Base-by-base conservation (phyloP, 2,888 invertebrate species). In the Gymnosoma rotundatum region DNA sequence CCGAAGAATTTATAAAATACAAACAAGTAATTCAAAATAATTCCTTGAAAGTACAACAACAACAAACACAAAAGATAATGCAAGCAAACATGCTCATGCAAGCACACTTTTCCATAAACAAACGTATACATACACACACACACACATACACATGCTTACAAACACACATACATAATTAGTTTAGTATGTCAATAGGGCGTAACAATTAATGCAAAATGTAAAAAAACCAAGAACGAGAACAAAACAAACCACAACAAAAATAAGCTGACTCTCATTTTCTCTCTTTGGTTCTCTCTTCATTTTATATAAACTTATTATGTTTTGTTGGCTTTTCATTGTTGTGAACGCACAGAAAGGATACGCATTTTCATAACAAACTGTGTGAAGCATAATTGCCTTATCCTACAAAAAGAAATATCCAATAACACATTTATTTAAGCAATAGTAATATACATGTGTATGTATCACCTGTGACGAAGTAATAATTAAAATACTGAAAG, bases 181-280 rank as follows among this genome's bases (percentile, higher is more conserved):
- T 81, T 78, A 84, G 78, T 84, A 42, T 84, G 84, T 84, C 84
- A 84, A 84, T 84, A 84, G 84, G 81, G 84, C 84, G 84, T 84
- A 84, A 84, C 84, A 84, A 84, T 84, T 84, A 84, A 84, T 74
- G 74, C 66, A 72, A 42, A 67, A 63, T 18, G 1, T 25, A 76
- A 60, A n/a, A 45, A 50, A 54, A 42, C 2, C 10, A 25, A 36
- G 8, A 54, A 64, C 63, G 56, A 4, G 25, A 36, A 69, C 42
- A 81, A 52, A 74, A 61, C 20, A 83, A 83, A 74, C 78, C 78
- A 61, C 79, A 79, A 69, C 73, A 70, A 58, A 74, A 74, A 69
- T 58, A 18, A 63, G 50, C 70, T 63, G 52, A 72, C 52, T 82
- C 64, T 66, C 60, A 18, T 50, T 70, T 7, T 50, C 52, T 63